Evolutionary conservation across 2,888 invertebrate species (phyloP).

Genomic region (Cheilosia variabilis): DNA sequence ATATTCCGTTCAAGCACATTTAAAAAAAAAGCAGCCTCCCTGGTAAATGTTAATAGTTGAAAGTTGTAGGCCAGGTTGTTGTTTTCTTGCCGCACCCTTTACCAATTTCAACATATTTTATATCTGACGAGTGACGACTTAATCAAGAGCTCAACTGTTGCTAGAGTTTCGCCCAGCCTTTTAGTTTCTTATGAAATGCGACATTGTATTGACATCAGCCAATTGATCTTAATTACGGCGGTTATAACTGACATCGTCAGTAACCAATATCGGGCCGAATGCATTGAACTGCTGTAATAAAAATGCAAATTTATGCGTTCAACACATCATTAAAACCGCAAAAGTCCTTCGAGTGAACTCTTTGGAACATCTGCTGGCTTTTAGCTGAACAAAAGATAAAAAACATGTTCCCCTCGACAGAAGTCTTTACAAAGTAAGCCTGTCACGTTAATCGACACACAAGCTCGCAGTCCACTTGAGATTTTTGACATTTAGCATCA

Average conservation of each 20-base stretch:
- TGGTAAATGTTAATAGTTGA: too few species aligned
- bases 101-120: too few species aligned
- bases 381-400: background rate
- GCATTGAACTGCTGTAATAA: background rate
- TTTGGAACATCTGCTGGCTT: constrained; percentile 4
- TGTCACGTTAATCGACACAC: background rate
- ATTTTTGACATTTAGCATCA: constrained; percentile 4
- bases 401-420: background rate
- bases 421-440: background rate
- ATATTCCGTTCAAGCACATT: too few species aligned
- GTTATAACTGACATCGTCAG: background rate
- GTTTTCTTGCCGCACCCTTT: too few species aligned
- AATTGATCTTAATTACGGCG: constrained; percentile 27
- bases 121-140: too few species aligned
- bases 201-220: constrained; percentile 50
- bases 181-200: constrained; percentile 50
- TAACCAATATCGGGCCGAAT: background rate
- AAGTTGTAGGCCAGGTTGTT: too few species aligned
- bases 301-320: background rate
- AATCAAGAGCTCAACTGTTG: too few species aligned
- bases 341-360: constrained; percentile 6
- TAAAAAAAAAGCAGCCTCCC: too few species aligned
- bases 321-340: background rate
- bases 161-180: too few species aligned
- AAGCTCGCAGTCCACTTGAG: background rate